phyloP scores from a whole-genome alignment of 2,113 vertebrate genomes.

The Bagarius yarrelli region DNA sequence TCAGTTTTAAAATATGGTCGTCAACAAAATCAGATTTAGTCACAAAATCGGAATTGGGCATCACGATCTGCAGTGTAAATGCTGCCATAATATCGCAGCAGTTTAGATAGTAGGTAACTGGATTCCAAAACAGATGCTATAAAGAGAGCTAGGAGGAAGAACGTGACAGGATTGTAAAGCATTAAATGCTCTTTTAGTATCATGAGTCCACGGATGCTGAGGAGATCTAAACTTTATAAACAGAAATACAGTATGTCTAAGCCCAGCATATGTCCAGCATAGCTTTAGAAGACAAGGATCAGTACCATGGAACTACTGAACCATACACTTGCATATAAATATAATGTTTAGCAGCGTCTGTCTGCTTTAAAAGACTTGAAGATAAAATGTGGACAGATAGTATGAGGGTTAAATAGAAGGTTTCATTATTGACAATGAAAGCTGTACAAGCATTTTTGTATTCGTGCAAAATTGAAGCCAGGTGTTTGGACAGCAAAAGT shows the following conservation, averaged over 20 bases:
- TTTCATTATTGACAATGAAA: not conserved
- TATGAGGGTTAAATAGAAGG: constrained; percentile 9
- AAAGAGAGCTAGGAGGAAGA: not conserved
- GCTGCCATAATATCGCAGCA: too few species aligned
- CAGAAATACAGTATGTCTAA: constrained; percentile 3
- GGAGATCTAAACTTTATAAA: not conserved
- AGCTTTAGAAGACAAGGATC: constrained; percentile 3
- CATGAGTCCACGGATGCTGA: not conserved
- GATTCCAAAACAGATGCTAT: not conserved
- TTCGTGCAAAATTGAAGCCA: constrained; percentile 37
- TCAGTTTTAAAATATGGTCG: too few species aligned
- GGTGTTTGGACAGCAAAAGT: constrained; percentile 45
- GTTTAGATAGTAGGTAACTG: not conserved
- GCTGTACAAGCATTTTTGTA: constrained; percentile 33
- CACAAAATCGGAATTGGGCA: too few species aligned
- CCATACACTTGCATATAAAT: not conserved
- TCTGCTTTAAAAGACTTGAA: not conserved
- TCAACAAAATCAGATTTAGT: too few species aligned
- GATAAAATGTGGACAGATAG: not conserved
- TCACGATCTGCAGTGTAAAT: too few species aligned
- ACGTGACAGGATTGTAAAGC: not conserved
- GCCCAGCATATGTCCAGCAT: constrained; percentile 17
- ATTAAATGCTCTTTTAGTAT: constrained; percentile 15
- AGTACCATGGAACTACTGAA: not conserved
- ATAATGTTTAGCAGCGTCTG: not conserved